Conservation (phyloP, 2,888 invertebrate species). For the Celastrina argiolus region DNA sequence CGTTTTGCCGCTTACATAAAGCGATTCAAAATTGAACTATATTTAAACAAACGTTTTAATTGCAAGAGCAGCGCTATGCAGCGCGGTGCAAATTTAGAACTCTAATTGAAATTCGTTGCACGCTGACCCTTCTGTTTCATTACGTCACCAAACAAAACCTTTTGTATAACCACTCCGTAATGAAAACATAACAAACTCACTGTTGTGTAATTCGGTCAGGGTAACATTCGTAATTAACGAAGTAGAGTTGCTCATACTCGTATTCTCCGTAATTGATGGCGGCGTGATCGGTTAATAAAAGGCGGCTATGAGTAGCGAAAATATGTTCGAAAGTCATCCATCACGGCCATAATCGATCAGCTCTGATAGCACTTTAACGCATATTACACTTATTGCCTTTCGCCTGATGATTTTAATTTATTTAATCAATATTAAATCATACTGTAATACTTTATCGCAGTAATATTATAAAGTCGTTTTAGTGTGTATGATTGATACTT, state of each 20-base stretch:
- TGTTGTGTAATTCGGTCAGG: neutral
- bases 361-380: constrained; percentile 13
- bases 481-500: too few relatives aligned
- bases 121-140: too few relatives aligned
- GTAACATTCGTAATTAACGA: neutral
- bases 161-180: neutral
- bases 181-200: neutral
- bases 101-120: too few relatives aligned
- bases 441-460: too few relatives aligned
- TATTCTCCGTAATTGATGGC: constrained; percentile 11
- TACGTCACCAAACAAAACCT: too few relatives aligned
- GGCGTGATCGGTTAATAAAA: constrained; percentile 10
- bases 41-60: too few relatives aligned
- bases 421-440: neutral
- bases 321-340: constrained; percentile 18
- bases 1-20: too few relatives aligned
- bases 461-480: too few relatives aligned
- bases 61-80: too few relatives aligned
- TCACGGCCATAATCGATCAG: neutral
- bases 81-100: too few relatives aligned
- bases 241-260: neutral
- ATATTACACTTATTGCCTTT: constrained; percentile 7
- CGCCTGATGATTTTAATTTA: constrained; percentile 3
- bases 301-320: neutral
- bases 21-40: too few relatives aligned